These are phyloP conservation scores for Muricea muricata DNA, from an alignment of 92 coral and sea anemone genomes.

Conservation along the genomic window DNA sequence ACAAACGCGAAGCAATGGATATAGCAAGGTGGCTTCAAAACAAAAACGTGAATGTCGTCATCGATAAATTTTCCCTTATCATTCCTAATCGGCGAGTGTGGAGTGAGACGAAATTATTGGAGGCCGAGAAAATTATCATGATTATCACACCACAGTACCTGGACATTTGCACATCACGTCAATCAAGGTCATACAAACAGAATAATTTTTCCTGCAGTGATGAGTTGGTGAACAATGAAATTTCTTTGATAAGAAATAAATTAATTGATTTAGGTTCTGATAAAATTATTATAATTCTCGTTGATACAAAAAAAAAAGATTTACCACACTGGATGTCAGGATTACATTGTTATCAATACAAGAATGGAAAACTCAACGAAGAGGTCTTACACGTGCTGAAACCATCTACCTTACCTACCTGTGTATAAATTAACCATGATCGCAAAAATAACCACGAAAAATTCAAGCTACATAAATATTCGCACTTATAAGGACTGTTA, in stretches of 20 bases:
- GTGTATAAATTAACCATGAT: too few relatives aligned
- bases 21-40: slow-evolving; percentile 1
- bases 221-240: neutral
- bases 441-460: too few relatives aligned
- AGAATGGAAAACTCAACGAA: neutral
- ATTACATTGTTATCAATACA: neutral
- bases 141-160: neutral
- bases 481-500: too few relatives aligned
- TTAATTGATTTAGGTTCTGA: neutral
- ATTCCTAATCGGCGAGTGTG: neutral
- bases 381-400: neutral
- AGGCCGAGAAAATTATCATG: slow-evolving; percentile 3
- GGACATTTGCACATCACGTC: neutral
- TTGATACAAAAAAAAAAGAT: neutral
- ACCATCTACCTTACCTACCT: neutral
- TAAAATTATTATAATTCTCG: neutral
- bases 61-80: neutral
- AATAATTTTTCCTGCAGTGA: neutral
- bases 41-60: neutral
- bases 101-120: neutral
- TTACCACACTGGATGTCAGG: slow-evolving; percentile 11
- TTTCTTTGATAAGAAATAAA: neutral
- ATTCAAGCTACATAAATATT: too few relatives aligned
- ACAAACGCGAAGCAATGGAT: neutral
- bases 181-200: neutral